Conservation (phyloP, 2,888 invertebrate species). For the Philereme vetulata region DNA sequence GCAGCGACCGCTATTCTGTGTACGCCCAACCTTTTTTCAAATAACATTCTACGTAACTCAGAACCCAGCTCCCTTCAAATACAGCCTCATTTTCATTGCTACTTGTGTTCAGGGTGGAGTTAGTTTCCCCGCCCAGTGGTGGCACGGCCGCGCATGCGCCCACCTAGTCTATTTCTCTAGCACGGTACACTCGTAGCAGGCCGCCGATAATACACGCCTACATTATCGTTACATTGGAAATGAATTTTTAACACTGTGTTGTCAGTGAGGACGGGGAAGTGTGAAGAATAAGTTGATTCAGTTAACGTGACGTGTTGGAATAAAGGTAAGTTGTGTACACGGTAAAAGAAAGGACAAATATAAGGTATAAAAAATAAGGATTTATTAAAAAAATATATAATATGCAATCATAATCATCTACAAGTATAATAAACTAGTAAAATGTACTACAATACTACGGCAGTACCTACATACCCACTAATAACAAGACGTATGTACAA, state of each 20-base stretch:
- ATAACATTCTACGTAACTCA: not conserved
- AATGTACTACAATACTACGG: slow-evolving; percentile 16
- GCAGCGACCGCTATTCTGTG: slow-evolving; percentile 55
- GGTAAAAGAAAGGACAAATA: not conserved
- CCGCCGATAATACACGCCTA: slow-evolving; percentile 76
- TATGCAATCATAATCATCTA: slow-evolving; percentile 9
- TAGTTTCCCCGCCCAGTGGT: slow-evolving; percentile 61
- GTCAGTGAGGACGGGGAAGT: slow-evolving; percentile 45
- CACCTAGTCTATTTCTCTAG: slow-evolving; percentile 47
- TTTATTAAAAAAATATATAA: slow-evolving; percentile 24
- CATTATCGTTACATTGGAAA: slow-evolving; percentile 78
- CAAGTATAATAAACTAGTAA: slow-evolving; percentile 12
- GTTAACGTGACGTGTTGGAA: slow-evolving; percentile 24
- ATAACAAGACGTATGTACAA: slow-evolving; percentile 12
- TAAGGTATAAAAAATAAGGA: slow-evolving; percentile 12
- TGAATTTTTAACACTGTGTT: slow-evolving; percentile 76
- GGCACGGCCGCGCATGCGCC: slow-evolving; percentile 67
- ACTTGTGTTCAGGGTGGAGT: slow-evolving; percentile 54
- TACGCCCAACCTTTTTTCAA: slow-evolving; percentile 57
- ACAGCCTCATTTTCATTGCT: slow-evolving; percentile 42
- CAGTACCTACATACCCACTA: slow-evolving; percentile 7
- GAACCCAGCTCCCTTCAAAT: slow-evolving; percentile 7
- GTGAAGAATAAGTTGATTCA: slow-evolving; percentile 32
- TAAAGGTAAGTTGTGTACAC: slow-evolving; percentile 9
- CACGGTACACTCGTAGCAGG: slow-evolving; percentile 48